Percentiles rank a stretch among this genome's conserved stretches.
Conservation (phyloP, 2,888 invertebrate species). For the Drosophila colorata region DNA sequence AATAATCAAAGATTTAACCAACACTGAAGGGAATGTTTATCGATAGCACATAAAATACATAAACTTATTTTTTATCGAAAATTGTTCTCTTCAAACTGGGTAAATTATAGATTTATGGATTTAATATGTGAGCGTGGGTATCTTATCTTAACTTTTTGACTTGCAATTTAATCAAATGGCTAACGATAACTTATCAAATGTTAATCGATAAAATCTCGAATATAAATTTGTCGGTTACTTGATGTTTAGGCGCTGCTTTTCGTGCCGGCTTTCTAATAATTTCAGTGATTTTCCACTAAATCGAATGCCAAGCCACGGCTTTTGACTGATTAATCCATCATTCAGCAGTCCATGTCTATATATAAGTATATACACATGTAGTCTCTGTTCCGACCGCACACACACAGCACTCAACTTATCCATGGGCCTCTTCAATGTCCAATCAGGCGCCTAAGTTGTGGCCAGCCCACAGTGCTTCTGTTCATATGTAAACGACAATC, state of each 20-base stretch:
- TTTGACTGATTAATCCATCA: slow-evolving; percentile 49
- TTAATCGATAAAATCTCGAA: too few relatives aligned
- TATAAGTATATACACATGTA: background rate
- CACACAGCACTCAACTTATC: slow-evolving; percentile 23
- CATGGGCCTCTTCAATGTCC: slow-evolving; percentile 37
- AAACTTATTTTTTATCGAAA: too few relatives aligned
- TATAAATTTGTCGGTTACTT: too few relatives aligned
- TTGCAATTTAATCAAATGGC: too few relatives aligned
- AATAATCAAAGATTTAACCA: too few relatives aligned
- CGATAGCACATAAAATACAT: background rate
- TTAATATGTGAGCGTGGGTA: too few relatives aligned
- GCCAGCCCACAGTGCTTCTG: slow-evolving; percentile 33
- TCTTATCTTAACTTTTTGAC: too few relatives aligned
- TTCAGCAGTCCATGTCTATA: slow-evolving; percentile 2
- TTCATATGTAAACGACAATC: slow-evolving; percentile 77
- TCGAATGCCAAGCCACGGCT: background rate
- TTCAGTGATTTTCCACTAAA: background rate
- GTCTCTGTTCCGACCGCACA: slow-evolving; percentile 12
- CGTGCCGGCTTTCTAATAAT: background rate
- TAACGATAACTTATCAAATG: slow-evolving; percentile 1
- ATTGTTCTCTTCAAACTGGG: too few relatives aligned
- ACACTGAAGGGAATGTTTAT: background rate
- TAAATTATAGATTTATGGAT: too few relatives aligned
- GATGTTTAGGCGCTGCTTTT: background rate
- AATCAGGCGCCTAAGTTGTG: slow-evolving; percentile 51